phyloP scores from a whole-genome alignment of 2,797 vertebrate species.

The Sebastes flavidus region DNA sequence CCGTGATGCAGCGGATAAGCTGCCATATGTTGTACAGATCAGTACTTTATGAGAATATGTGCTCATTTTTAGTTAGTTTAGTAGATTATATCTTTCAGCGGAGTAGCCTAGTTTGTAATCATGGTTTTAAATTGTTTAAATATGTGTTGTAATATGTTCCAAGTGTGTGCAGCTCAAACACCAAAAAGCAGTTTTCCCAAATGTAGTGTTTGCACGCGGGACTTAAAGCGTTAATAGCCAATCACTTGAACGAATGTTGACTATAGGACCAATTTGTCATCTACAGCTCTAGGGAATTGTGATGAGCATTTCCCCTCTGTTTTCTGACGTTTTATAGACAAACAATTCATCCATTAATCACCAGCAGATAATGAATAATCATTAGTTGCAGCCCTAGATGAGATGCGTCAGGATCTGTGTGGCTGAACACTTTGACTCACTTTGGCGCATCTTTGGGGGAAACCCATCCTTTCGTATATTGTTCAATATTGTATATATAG shows the following conservation, averaged over 20 bases:
- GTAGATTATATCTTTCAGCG: not conserved
- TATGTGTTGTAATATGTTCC: too few relatives aligned
- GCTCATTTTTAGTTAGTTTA: not conserved
- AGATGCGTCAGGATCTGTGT: accelerated
- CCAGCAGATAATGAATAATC: not conserved
- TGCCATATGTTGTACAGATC: not conserved
- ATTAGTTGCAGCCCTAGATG: not conserved
- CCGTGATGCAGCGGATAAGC: not conserved
- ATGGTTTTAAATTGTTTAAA: too few relatives aligned
- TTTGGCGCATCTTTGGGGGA: not conserved
- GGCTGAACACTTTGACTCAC: too few relatives aligned
- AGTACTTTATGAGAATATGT: not conserved
- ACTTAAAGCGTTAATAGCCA: too few relatives aligned
- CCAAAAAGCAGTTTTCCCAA: too few relatives aligned
- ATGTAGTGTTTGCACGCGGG: too few relatives aligned
- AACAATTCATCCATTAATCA: not conserved
- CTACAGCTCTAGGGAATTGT: not conserved
- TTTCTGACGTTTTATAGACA: not conserved
- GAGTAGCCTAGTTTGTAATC: too few relatives aligned
- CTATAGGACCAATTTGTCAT: not conserved
- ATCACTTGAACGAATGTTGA: too few relatives aligned
- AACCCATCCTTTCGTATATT: not conserved
- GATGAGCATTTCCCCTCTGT: not conserved
- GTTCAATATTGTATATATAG: not conserved
- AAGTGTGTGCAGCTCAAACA: too few relatives aligned